Evolutionary conservation across 2,113 vertebrate species (phyloP), one percentile per base, ranked within the genome.

Genomic region (Circaetus cinerascens): DNA sequence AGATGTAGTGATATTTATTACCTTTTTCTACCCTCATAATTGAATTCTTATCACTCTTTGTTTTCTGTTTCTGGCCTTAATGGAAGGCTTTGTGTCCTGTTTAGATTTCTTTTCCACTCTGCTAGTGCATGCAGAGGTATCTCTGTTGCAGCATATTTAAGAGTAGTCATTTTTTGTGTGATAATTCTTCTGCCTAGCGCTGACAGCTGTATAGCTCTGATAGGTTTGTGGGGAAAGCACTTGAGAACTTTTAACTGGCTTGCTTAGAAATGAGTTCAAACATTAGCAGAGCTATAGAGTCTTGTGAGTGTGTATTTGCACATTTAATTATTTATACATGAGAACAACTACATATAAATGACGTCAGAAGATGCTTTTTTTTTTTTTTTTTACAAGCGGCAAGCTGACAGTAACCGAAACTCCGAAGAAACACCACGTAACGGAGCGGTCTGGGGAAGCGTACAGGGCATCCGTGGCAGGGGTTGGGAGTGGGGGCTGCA

Each of bases 381-480:
- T 57, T 34, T 15, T 50, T 40, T 29, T 36, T 41, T 40, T 40
- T 8, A 10, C 9, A 48, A 56, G 68, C 22, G 41, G 46, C 36
- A 55, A 59, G 59, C 23, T 51, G 63, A 29, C n/a, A 50, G 16
- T 50, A 57, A 22, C 6, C 2, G 9, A 22, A 68, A 5, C 48
- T 56, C 23, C 18, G 56, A 72, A 75, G 41, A 45, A 14, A 5
- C 18, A 30, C 34, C 29, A 29, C 4, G 8, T 51, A 59, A 15
- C 9, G 7, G 30, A 38, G 17, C 0, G 0, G 34, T 43, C 14
- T 38, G 45, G 30, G 34, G 59, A 77, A 26, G 23, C 4, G 3
- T 48, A 10, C 25, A n/a, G 25, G 13, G 25, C n/a, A 18, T 36
- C 36, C 0, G 0, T 45, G 30, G 3, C 71, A 50, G 13, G 21